Evolutionary conservation across 2,797 vertebrate species (phyloP), one percentile per base, ranked within the genome.

Genomic region (Xenops minutus): DNA sequence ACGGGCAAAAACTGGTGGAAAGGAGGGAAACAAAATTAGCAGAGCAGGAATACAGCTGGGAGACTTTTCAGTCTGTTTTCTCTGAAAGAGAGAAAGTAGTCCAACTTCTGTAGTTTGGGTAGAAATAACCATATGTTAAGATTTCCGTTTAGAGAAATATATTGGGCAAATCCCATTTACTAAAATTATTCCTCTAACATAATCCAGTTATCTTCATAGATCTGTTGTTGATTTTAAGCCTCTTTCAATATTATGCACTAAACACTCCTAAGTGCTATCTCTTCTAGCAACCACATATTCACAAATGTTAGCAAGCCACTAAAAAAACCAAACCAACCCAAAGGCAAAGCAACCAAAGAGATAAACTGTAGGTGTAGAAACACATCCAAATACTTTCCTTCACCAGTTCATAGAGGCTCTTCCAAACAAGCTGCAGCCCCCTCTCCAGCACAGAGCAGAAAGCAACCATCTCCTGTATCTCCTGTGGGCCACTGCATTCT

Each of bases 161-260:
- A 92, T 29, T 46, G 75, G 36, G 81, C 41, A 79, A 88, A 64
- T 80, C 87, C 72, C 90, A 66, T 90, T 86, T 92, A 86, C 79
- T 92, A 90, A 93, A 94, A 92, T 75, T 77, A 89, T 39, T 88
- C 59, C 84, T 92, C 77, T 39, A 79, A 88, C 74, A 92, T 54
- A 71, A 89, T 41, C n/a, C 54, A 52, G 41, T 96, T 95, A 72
- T 88, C 79, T 86, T 85, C 66, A 79, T 77, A 82, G 67, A 37
- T 85, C 96, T 96, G 83, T 66, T 72, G 85, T 90, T 93, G 94
- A 92, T 85, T 96, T 86, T 79, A 93, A 88, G 63, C 32, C 58
- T 94, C 76, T 73, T 58, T 88, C 92, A 93, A 90, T 87, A 87
- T 91, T 92, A 88, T 92, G 87, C 4, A 18, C 95, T 86, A 94